Conservation (phyloP, 2,113 vertebrate species). For the Lophochroa leadbeateri region DNA sequence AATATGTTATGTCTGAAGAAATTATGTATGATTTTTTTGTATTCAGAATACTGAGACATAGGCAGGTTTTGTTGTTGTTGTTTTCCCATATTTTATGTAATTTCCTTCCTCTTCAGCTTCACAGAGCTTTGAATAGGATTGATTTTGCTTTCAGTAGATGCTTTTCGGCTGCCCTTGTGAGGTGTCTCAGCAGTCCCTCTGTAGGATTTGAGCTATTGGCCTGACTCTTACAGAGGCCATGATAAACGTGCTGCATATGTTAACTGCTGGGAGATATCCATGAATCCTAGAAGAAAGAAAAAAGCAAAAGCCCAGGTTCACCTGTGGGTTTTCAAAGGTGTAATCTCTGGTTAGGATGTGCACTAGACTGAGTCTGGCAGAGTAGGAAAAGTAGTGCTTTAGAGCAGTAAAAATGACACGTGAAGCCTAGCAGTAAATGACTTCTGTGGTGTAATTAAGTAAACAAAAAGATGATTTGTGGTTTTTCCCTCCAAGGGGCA, state of each 20-base stretch:
- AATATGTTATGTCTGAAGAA: not conserved
- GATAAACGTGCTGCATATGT: not conserved
- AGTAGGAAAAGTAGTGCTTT: not conserved
- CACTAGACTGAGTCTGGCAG: not conserved
- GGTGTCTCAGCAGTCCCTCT: not conserved
- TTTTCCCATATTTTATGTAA: rapidly evolving
- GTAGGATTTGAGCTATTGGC: not conserved
- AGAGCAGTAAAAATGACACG: not conserved
- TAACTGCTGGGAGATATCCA: not conserved
- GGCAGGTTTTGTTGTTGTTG: not conserved
- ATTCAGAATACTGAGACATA: not conserved
- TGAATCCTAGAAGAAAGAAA: not conserved
- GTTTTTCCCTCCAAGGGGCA: not conserved
- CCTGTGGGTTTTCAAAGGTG: not conserved
- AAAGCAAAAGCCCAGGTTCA: rapidly evolving
- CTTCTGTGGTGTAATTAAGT: not conserved
- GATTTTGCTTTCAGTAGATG: not conserved
- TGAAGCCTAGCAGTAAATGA: not conserved
- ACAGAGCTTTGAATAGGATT: not conserved
- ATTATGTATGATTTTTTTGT: not conserved
- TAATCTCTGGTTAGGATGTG: not conserved
- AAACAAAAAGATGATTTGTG: not conserved
- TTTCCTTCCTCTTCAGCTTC: not conserved
- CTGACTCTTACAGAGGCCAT: not conserved
- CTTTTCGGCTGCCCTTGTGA: not conserved